Evolutionary conservation across 2,113 vertebrate genomes (phyloP).

Genomic region (Stegastes partitus): DNA sequence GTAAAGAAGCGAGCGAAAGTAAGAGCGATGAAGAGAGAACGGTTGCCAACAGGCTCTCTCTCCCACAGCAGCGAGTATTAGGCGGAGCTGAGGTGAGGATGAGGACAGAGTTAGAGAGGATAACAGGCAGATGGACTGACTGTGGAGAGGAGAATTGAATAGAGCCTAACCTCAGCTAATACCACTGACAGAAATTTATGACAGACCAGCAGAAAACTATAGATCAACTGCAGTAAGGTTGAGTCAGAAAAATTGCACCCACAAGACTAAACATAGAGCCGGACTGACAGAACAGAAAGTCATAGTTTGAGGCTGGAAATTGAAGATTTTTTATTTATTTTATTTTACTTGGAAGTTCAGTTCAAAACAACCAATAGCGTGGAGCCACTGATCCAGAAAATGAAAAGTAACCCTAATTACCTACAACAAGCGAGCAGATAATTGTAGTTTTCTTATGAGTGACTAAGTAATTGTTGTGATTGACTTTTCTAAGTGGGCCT

Average conservation of each 20-base stretch:
- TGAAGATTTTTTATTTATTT: slow-evolving; percentile 9
- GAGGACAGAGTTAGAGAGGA: slow-evolving; percentile 75
- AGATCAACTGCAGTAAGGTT: slow-evolving; percentile 65
- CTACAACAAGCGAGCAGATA: slow-evolving; percentile 25
- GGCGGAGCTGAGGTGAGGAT: slow-evolving; percentile 64
- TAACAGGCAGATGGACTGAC: slow-evolving; percentile 80
- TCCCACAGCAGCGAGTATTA: slow-evolving; percentile 65
- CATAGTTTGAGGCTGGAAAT: slow-evolving; percentile 23
- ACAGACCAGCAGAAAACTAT: slow-evolving; percentile 78
- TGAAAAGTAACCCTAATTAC: slow-evolving; percentile 27
- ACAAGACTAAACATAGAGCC: slow-evolving; percentile 44
- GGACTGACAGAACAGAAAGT: slow-evolving; percentile 44
- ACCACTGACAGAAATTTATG: slow-evolving; percentile 74
- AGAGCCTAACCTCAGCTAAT: slow-evolving; percentile 76
- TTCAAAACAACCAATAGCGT: slow-evolving; percentile 12
- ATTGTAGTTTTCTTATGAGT: neutral
- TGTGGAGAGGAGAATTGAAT: slow-evolving; percentile 79
- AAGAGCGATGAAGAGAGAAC: slow-evolving; percentile 44
- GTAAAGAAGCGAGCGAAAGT: slow-evolving; percentile 28
- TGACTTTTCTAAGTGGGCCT: slow-evolving; percentile 11
- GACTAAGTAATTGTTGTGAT: neutral
- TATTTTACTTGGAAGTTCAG: slow-evolving; percentile 20
- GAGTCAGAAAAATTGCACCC: slow-evolving; percentile 69
- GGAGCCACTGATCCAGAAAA: slow-evolving; percentile 19
- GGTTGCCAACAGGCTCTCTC: slow-evolving; percentile 66